Evolutionary conservation across 2,888 invertebrate species (phyloP).

Genomic region (Periphyllus acericola): DNA sequence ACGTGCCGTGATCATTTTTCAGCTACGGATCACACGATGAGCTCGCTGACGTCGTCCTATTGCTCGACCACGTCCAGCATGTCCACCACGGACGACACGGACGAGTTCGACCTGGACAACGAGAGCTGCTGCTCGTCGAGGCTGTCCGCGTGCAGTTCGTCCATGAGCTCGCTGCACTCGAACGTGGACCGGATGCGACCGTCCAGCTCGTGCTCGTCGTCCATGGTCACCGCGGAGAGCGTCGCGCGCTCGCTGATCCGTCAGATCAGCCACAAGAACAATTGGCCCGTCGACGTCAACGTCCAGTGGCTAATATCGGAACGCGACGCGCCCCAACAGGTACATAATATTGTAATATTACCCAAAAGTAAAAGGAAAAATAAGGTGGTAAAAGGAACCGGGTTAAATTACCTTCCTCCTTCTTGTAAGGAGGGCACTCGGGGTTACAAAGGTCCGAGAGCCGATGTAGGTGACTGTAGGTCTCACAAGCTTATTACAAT

Average conservation of each 20-base stretch:
- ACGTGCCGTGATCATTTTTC: constrained; percentile 4
- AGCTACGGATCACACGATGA: constrained; percentile 71
- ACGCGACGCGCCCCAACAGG: constrained; percentile 78
- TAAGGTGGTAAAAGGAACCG: too few relatives aligned
- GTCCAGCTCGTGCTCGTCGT: constrained; percentile 63
- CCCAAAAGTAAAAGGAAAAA: too few relatives aligned
- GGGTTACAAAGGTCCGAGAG: too few relatives aligned
- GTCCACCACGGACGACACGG: constrained; percentile 69
- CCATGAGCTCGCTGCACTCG: constrained; percentile 73
- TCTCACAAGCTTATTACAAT: too few relatives aligned
- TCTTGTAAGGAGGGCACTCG: too few relatives aligned
- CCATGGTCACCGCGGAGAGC: constrained; percentile 74
- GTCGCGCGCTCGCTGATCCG: constrained; percentile 81
- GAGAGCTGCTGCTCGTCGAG: constrained; percentile 65
- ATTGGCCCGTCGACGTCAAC: constrained; percentile 81
- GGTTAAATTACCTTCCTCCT: too few relatives aligned
- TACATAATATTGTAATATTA: too few relatives aligned
- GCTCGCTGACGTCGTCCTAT: constrained; percentile 70
- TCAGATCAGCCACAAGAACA: constrained; percentile 77
- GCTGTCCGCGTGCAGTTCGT: constrained; percentile 71
- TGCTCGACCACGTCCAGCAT: constrained; percentile 69
- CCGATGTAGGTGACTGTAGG: too few relatives aligned
- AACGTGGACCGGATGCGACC: constrained; percentile 70
- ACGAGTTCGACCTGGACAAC: constrained; percentile 70
- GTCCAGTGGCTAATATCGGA: constrained; percentile 84